Conservation (phyloP, 2,888 invertebrate genomes). For the Ectropis crepuscularia region DNA sequence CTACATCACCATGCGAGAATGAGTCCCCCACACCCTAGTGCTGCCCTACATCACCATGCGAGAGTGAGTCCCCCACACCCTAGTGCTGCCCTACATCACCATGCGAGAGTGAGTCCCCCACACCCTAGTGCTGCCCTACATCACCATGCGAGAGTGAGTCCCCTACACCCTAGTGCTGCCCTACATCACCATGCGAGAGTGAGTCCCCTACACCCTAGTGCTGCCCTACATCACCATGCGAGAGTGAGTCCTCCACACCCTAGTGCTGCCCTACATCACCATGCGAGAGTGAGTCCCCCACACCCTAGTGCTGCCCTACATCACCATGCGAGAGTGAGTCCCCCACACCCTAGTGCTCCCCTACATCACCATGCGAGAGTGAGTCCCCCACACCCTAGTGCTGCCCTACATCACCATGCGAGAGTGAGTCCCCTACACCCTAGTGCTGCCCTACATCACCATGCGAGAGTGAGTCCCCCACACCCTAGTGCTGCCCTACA, state of each 20-base stretch:
- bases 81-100: conserved; percentile 77
- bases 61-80: conserved; percentile 50
- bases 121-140: conserved; percentile 72
- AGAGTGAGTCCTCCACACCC: conserved; percentile 50
- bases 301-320: conserved; percentile 72
- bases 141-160: conserved; percentile 65
- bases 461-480: conserved; percentile 51
- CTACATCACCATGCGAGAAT: conserved; percentile 72
- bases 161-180: conserved; percentile 65
- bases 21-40: conserved; percentile 54
- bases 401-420: conserved; percentile 76
- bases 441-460: conserved; percentile 77
- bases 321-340: conserved; percentile 65
- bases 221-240: conserved; percentile 76
- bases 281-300: conserved; percentile 51
- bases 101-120: conserved; percentile 51
- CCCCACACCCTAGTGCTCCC: conserved; percentile 65
- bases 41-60: conserved; percentile 76
- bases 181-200: conserved; percentile 72
- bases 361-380: conserved; percentile 72
- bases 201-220: conserved; percentile 54
- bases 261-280: conserved; percentile 77
- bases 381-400: conserved; percentile 54
- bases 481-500: conserved; percentile 72
- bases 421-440: conserved; percentile 50